Evolutionary conservation across 2,888 invertebrate genomes (phyloP).

Genomic region (Byasa hedistus): DNA sequence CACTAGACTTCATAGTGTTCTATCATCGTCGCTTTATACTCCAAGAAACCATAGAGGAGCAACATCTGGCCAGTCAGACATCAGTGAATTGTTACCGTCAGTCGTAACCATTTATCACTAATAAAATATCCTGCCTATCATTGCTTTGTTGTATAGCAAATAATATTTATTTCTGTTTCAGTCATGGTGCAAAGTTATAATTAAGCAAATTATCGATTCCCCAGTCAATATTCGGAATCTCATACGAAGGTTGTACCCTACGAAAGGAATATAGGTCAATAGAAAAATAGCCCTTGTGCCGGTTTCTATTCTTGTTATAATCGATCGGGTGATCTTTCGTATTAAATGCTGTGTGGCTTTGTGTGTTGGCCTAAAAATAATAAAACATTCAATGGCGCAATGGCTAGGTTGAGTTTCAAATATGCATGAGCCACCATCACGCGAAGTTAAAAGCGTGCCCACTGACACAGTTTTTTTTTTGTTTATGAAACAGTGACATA

Average conservation of each 20-base stretch:
- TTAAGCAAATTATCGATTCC: background rate
- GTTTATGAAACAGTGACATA: conserved; percentile 13
- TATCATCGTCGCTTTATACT: too few relatives aligned
- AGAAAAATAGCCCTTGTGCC: conserved; percentile 35
- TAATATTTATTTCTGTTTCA: too few relatives aligned
- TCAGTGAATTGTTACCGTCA: too few relatives aligned
- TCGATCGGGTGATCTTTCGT: conserved; percentile 61
- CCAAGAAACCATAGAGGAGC: too few relatives aligned
- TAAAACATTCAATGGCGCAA: conserved; percentile 52
- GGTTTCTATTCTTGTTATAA: conserved; percentile 42
- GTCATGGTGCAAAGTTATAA: background rate
- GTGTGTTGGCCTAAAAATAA: conserved; percentile 67
- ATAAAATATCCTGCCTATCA: too few relatives aligned
- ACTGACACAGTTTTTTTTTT: conserved; percentile 27
- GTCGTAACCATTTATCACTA: too few relatives aligned
- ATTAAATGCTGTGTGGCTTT: conserved; percentile 52
- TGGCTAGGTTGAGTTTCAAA: conserved; percentile 45
- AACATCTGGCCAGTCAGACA: too few relatives aligned
- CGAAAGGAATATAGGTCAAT: conserved; percentile 38
- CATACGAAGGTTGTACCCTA: background rate
- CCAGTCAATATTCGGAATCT: too few relatives aligned
- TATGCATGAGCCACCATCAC: conserved; percentile 57
- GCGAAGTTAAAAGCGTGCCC: conserved; percentile 40
- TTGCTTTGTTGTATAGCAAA: too few relatives aligned
- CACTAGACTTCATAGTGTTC: too few relatives aligned